Conservation (phyloP, 2,888 invertebrate genomes). For the Mechanitis mazaeus region DNA sequence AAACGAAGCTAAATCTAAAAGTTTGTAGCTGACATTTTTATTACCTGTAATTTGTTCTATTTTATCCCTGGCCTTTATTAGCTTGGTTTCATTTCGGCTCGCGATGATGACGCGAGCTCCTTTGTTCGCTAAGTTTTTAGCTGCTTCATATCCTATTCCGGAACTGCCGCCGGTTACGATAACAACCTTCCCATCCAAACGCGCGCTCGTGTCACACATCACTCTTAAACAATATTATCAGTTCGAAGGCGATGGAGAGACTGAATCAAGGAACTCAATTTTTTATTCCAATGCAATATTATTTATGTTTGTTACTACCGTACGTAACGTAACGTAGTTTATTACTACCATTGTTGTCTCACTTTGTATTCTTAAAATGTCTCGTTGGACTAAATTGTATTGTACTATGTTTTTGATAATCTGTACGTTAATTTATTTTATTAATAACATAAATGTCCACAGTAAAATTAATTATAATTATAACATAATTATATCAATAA, state of each 20-base stretch:
- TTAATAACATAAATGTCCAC: too few relatives aligned
- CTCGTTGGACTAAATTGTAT: background rate
- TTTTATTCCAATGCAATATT: conserved; percentile 25
- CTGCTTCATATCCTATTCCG: conserved; percentile 64
- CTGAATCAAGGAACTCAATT: conserved; percentile 31
- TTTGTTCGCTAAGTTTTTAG: conserved; percentile 59
- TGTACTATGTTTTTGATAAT: background rate
- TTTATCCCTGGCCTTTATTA: conserved; percentile 49
- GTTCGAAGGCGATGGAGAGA: conserved; percentile 22
- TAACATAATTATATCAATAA: too few relatives aligned
- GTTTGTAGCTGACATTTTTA: conserved; percentile 45
- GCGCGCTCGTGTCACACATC: conserved; percentile 46
- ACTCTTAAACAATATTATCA: conserved; percentile 20
- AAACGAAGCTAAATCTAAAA: conserved; percentile 63
- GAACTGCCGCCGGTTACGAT: conserved; percentile 64
- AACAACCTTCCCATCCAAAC: conserved; percentile 56
- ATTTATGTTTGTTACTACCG: conserved; percentile 31
- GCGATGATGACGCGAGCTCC: conserved; percentile 73
- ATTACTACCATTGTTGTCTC: conserved; percentile 17
- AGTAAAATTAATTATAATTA: too few relatives aligned
- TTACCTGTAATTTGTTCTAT: conserved; percentile 54
- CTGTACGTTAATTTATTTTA: background rate
- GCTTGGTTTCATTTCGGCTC: conserved; percentile 67
- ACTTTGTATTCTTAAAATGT: conserved; percentile 1
- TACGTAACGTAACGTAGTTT: conserved; percentile 20